A percentile compares a stretch with the other conserved stretches of the same genome.
Evolutionary conservation across 2,888 invertebrate genomes (phyloP).

Genomic region (Chrysotoxum bicinctum): DNA sequence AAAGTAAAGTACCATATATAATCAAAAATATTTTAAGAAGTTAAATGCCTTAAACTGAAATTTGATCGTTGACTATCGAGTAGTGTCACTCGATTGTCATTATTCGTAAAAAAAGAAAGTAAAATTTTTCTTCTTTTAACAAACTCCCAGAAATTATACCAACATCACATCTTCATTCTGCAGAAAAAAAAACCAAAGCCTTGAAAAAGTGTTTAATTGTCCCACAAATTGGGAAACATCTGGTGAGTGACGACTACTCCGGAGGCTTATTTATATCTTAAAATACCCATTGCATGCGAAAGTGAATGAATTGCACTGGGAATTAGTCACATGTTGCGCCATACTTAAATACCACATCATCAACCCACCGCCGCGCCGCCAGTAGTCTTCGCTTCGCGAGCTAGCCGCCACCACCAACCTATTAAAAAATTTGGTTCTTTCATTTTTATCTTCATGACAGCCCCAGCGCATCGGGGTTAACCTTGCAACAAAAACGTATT

Average conservation of each 20-base stretch:
- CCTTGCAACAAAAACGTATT: conserved; percentile 56
- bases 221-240: conserved; percentile 65
- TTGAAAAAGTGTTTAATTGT: conserved; percentile 53
- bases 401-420: neutral
- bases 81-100: neutral
- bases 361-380: neutral
- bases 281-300: conserved; percentile 58
- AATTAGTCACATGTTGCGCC: conserved; percentile 66
- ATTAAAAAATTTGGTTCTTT: conserved; percentile 42
- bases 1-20: too few relatives aligned
- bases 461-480: conserved; percentile 9
- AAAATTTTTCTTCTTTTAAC: neutral
- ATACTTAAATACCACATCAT: conserved; percentile 47
- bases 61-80: neutral
- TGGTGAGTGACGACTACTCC: conserved; percentile 35
- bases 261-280: conserved; percentile 22
- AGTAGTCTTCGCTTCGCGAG: neutral
- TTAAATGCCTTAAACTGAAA: too few relatives aligned
- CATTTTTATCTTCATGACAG: conserved; percentile 31
- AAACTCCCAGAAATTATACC: neutral
- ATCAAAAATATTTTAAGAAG: too few relatives aligned
- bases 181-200: conserved; percentile 22
- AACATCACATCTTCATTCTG: neutral
- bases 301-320: conserved; percentile 58
- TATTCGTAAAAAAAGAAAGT: neutral